These are phyloP conservation scores for Patella depressa DNA, from an alignment of 2,888 invertebrate genomes.

Conservation along the genomic window DNA sequence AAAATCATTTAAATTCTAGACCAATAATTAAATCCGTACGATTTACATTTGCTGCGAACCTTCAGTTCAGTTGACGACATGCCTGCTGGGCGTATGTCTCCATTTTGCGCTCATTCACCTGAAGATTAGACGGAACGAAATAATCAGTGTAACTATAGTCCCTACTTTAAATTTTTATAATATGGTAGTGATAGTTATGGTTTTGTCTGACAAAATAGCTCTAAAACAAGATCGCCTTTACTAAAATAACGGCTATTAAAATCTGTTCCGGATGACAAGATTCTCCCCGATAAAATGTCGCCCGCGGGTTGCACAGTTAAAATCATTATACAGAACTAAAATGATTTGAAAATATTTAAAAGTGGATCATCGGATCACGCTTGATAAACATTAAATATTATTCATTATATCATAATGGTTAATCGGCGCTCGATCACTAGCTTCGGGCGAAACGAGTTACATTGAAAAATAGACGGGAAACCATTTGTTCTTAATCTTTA, in stretches of 20 bases:
- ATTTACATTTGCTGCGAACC: too few species aligned
- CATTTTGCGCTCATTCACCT: background rate
- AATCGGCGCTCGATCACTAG: background rate
- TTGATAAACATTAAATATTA: conserved; percentile 10
- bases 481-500: background rate
- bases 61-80: background rate
- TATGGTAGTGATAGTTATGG: too few species aligned
- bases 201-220: too few species aligned
- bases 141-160: too few species aligned
- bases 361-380: conserved; percentile 9
- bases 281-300: background rate
- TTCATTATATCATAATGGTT: conserved; percentile 5
- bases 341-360: conserved; percentile 12
- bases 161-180: too few species aligned
- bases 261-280: background rate
- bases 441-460: background rate
- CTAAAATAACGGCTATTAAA: conserved; percentile 1
- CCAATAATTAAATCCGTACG: too few species aligned
- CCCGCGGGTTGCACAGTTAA: conserved; percentile 10
- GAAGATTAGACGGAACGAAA: background rate
- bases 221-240: too few species aligned
- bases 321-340: conserved; percentile 4
- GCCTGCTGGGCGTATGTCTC: background rate
- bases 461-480: background rate
- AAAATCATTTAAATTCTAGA: too few species aligned